Evolutionary conservation across 2,797 vertebrate species (phyloP).

Genomic region (Anas georgica): DNA sequence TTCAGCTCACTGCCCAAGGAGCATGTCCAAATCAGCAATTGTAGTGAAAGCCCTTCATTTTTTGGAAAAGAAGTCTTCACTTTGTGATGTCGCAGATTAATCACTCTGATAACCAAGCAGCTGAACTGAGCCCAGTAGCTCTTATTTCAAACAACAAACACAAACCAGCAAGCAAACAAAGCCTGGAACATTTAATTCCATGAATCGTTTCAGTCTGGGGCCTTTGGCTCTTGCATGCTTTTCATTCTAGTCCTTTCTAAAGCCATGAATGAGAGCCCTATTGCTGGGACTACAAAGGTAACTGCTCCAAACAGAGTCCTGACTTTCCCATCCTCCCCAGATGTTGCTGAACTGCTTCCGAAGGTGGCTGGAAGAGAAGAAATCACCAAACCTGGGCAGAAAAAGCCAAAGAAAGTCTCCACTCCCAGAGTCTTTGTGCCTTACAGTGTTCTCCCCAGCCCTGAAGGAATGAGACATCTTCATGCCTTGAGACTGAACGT

Average conservation of each 20-base stretch:
- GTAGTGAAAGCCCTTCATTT: background rate
- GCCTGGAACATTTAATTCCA: background rate
- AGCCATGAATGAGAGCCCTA: background rate
- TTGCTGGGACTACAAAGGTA: background rate
- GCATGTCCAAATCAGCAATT: background rate
- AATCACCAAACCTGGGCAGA: background rate
- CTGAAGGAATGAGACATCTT: background rate
- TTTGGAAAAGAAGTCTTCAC: background rate
- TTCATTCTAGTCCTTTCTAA: conserved; percentile 16
- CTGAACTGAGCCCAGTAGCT: background rate
- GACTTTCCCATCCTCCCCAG: background rate
- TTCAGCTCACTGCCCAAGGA: background rate
- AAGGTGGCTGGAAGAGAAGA: background rate
- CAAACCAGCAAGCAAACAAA: conserved; percentile 24
- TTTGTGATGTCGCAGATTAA: background rate
- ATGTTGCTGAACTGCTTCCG: background rate
- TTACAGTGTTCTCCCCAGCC: background rate
- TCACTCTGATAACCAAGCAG: background rate
- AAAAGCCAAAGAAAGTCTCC: background rate
- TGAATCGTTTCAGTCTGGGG: background rate
- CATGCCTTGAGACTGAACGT: background rate
- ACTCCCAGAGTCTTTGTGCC: background rate
- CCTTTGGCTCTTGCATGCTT: background rate
- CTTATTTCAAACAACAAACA: conserved; percentile 37
- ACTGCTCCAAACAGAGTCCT: background rate